phyloP scores from a whole-genome alignment of 2,888 invertebrate genomes.

The Plagiodera versicolora region DNA sequence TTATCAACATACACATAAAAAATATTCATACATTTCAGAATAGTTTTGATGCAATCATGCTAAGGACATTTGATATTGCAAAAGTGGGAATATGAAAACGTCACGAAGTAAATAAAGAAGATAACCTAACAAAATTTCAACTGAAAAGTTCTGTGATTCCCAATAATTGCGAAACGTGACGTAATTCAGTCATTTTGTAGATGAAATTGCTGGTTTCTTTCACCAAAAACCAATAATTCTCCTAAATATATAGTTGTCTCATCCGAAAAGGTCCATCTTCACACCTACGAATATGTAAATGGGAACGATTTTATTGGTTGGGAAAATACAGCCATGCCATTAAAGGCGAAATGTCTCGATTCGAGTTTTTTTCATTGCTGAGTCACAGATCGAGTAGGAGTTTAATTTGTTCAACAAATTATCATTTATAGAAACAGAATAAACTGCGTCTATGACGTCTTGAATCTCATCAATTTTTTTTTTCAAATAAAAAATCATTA shows the following conservation, averaged over 20 bases:
- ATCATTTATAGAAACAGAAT: conserved; percentile 6
- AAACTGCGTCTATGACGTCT: neutral
- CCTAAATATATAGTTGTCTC: neutral
- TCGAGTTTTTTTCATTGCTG: conserved; percentile 18
- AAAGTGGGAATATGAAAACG: too few relatives aligned
- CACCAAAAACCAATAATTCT: too few relatives aligned
- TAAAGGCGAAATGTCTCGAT: neutral
- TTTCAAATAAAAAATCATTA: too few relatives aligned
- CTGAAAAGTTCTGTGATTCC: too few relatives aligned
- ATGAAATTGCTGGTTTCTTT: conserved; percentile 4
- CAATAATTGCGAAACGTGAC: too few relatives aligned
- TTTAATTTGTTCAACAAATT: conserved; percentile 24
- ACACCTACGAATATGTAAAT: neutral
- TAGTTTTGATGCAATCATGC: too few relatives aligned
- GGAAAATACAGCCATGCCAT: neutral
- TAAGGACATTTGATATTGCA: too few relatives aligned
- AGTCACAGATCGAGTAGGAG: conserved; percentile 13
- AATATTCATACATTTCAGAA: too few relatives aligned
- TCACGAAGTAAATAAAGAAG: too few relatives aligned
- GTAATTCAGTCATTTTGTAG: neutral
- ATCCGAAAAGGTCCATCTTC: neutral
- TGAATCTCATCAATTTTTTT: too few relatives aligned
- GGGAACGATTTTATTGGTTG: neutral
- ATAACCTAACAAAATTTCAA: too few relatives aligned
- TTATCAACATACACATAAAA: too few relatives aligned